Base-by-base conservation (phyloP, 2,888 invertebrate species). In the Elmis aenea region DNA sequence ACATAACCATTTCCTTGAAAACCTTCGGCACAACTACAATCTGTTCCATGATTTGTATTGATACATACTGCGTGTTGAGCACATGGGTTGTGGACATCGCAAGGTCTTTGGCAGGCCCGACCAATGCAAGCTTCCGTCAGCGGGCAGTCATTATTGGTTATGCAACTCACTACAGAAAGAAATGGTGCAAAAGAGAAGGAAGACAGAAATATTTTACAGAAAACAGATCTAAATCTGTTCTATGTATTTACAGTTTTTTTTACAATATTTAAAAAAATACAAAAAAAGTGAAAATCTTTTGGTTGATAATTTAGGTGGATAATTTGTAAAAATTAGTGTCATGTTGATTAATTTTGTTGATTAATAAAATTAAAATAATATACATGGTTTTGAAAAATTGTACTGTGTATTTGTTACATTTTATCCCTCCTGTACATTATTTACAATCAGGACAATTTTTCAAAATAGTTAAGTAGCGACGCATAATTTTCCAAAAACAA, bases 1-100 rank as follows among this genome's bases (percentile, higher is more conserved):
- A 85, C 76, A 56, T 84, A 85, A 57, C 88, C 89, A 59, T 90
- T 87, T 61, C 92, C 92, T 66, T 87, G 84, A 66, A 79, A 90
- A 48, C 88, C 89, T 67, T 89, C 86, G 26, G 78, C 75, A 61
- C 91, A 91, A 63, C 82, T 85, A 67, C 91, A 91, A 59, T 88
- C 87, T 13, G 86, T 83, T 49, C 83, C 85, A 62, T 91, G 91
- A 58, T 89, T 87, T 32, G 85, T 85, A 68, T 90, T 90, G 68
- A 87, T 79, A 71, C 92, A 92, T 49, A 86, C 78, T 35, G 90
- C 88, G 64, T 89, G 83, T 54, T 77, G 77, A 51, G 81, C 81
- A 62, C 92, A 92, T 33, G 90, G 90, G 62, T 89, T 85, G 62
- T 81, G 83, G 57, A 86, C 76, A 61, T 82, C 84, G 69, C 92